Evolutionary conservation across 2,888 invertebrate genomes (phyloP).

Genomic region (Cecidostiba fungosa): DNA sequence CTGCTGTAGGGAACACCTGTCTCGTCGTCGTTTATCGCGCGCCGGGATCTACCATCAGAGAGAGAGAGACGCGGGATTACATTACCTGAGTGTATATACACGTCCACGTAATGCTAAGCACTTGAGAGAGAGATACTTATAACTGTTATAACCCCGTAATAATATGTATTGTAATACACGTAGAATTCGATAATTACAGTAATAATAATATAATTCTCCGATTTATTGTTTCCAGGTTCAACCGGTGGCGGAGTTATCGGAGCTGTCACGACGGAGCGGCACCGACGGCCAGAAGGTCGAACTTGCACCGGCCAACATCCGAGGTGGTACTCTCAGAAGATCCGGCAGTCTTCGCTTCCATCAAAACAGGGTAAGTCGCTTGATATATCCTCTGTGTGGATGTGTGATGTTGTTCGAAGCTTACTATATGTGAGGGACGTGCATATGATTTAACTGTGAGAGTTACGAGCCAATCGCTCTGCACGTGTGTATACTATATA

Average conservation of each 20-base stretch:
- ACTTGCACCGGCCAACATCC: conserved; percentile 85
- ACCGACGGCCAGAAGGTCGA: conserved; percentile 86
- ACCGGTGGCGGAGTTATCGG: conserved; percentile 95
- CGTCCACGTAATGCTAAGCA: not conserved
- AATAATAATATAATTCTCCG: not conserved
- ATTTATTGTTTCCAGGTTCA: conserved; percentile 86
- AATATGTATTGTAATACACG: not conserved
- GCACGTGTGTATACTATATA: not conserved
- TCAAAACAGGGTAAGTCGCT: conserved; percentile 83
- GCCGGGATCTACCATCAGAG: not conserved
- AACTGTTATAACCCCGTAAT: not conserved
- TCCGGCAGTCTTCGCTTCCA: conserved; percentile 91
- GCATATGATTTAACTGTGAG: too few relatives aligned
- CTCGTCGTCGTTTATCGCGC: conserved; percentile 8
- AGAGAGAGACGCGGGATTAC: conserved; percentile 7
- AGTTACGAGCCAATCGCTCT: not conserved
- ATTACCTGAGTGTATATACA: not conserved
- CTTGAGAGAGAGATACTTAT: not conserved
- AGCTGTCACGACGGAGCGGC: conserved; percentile 89
- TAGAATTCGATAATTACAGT: not conserved
- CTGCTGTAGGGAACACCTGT: conserved; percentile 20
- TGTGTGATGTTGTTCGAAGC: too few relatives aligned
- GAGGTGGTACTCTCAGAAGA: conserved; percentile 90
- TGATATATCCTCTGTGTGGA: not conserved
- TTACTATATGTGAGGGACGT: not conserved